phyloP scores from a whole-genome alignment of 2,888 invertebrate genomes.

The Ecliptopera silaceata region DNA sequence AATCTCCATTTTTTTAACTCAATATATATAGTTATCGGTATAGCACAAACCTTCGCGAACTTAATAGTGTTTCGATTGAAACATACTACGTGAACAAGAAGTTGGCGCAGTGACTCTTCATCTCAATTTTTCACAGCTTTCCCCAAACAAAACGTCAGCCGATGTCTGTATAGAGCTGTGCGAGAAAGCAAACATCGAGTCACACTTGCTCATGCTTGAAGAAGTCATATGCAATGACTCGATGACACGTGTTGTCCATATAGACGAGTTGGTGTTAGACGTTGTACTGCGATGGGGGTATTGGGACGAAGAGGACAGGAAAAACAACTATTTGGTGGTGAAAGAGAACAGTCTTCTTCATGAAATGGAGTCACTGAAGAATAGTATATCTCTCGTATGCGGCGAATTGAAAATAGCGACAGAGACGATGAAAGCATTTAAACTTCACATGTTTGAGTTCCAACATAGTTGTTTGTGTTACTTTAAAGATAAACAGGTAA shows the following conservation, averaged over 20 bases:
- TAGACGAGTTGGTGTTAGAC: conserved; percentile 87
- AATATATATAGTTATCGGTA: no score
- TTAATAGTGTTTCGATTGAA: no score
- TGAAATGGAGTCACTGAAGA: conserved; percentile 79
- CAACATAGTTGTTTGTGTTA: conserved; percentile 89
- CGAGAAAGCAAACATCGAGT: conserved; percentile 84
- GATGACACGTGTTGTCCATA: conserved; percentile 90
- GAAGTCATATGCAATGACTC: conserved; percentile 91
- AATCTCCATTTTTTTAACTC: no score
- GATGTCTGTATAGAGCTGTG: conserved; percentile 89
- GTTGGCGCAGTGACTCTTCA: background rate
- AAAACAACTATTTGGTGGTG: conserved; percentile 90
- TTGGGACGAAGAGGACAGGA: conserved; percentile 94
- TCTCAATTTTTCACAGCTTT: conserved; percentile 77
- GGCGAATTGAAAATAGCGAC: conserved; percentile 92
- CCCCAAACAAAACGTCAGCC: conserved; percentile 89
- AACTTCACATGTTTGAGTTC: conserved; percentile 90
- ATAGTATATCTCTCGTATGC: conserved; percentile 85
- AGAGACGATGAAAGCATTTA: conserved; percentile 88
- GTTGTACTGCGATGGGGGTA: conserved; percentile 92
- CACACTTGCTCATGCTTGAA: conserved; percentile 89
- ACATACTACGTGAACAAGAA: background rate
- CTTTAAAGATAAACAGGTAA: conserved; percentile 88
- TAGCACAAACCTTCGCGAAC: no score
- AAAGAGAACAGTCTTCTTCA: conserved; percentile 76